Percentiles rank a stretch among this genome's conserved stretches.
These are phyloP conservation scores for Nanger granti DNA, from an alignment of 2,113 vertebrate species.

Conservation along the genomic window DNA sequence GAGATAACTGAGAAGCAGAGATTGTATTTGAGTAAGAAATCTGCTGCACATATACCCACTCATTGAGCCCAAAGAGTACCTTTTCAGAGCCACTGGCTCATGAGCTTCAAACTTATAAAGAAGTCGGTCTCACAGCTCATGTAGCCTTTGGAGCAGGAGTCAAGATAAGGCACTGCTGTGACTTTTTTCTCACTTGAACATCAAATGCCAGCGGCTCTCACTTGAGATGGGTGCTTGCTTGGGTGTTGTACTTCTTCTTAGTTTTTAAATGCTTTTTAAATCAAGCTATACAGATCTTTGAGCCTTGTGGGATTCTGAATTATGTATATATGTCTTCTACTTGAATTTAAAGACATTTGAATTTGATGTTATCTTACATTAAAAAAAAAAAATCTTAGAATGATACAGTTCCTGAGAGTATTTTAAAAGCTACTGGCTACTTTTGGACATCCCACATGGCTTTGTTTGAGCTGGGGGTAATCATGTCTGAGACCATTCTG, in stretches of 20 bases:
- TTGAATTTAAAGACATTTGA: background rate
- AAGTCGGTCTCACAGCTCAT: background rate
- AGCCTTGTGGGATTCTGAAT: background rate
- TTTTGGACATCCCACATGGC: no score
- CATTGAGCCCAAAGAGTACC: background rate
- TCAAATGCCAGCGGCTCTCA: background rate
- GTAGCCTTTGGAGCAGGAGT: background rate
- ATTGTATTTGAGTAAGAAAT: background rate
- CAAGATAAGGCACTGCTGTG: rapidly evolving
- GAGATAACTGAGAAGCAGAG: background rate
- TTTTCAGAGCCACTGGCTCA: background rate
- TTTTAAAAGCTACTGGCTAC: background rate
- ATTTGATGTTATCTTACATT: background rate
- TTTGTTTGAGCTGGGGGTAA: no score
- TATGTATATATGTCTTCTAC: background rate
- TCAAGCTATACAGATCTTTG: background rate
- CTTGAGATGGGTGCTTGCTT: no score
- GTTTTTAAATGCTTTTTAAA: background rate
- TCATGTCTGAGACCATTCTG: background rate
- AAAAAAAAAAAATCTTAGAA: background rate
- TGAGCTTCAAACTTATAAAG: rapidly evolving
- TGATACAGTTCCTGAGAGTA: background rate
- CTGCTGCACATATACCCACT: no score
- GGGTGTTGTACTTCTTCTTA: background rate
- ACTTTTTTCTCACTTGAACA: background rate